phyloP scores from a whole-genome alignment of 2,797 vertebrate species.

The Tolypeutes matacus region DNA sequence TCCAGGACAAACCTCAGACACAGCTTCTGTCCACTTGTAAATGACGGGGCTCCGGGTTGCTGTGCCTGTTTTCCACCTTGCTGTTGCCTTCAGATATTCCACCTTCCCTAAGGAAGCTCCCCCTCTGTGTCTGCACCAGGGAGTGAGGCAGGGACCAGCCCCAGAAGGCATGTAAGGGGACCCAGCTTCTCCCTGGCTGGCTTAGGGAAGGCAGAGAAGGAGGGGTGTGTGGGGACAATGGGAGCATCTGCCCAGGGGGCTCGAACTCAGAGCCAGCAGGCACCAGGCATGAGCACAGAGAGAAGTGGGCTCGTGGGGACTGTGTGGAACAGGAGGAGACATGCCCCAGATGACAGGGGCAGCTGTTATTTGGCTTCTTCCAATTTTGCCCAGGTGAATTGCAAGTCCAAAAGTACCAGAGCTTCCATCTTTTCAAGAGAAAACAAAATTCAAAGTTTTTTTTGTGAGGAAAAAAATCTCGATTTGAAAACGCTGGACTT shows the following conservation, averaged over 20 bases:
- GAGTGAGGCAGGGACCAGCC: neutral
- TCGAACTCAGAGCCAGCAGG: neutral
- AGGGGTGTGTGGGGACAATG: too few relatives aligned
- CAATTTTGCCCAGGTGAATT: neutral
- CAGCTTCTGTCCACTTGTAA: neutral
- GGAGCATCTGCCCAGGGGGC: accelerated
- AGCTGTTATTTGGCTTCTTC: neutral
- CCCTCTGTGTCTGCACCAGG: neutral
- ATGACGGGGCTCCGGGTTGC: neutral
- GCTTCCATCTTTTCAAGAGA: conserved; percentile 36
- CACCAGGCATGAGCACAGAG: neutral
- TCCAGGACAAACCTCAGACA: neutral
- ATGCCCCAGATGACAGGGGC: neutral
- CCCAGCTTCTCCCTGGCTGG: neutral
- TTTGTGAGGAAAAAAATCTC: neutral
- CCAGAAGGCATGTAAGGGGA: neutral
- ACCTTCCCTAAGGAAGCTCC: neutral
- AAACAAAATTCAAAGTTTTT: conserved; percentile 34
- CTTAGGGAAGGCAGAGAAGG: neutral
- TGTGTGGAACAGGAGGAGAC: neutral
- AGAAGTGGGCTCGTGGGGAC: neutral
- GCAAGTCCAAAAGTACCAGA: neutral
- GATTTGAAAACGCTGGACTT: conserved; percentile 45
- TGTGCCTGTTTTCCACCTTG: neutral
- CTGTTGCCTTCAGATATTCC: neutral